Evolutionary conservation across 1,140 invertebrate genomes (phyloP), one percentile per base, ranked within the genome.

Genomic region (Pissodes strobi): DNA sequence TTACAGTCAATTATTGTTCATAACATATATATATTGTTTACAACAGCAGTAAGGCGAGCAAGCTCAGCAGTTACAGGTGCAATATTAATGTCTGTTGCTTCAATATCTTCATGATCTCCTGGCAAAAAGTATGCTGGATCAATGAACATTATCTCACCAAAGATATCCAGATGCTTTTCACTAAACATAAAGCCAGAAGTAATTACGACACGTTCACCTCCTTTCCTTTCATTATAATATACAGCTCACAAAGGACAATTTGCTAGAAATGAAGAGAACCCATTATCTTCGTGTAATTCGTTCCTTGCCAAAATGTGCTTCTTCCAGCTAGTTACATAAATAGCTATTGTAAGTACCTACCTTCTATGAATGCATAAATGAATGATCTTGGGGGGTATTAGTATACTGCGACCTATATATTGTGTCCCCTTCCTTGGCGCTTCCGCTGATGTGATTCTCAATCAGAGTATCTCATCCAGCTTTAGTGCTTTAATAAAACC

Each of bases 171-270:
- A 77, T 98, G 99, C 69, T 89, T 85, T 72, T 94, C 90, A 0
- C 87, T 83, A 64, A 91, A 87, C 71, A 92, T 85, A 74, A 88
- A 85, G 0, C 87, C 88, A 0, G 90, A 92, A n/a, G 91, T 91
- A 59, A 92, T 80, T 1, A 91, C 90, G 39, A 90, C 83, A 4
- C 93, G 80, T 79, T 90, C 91, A 9, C 90, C 90, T 75, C 81
- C 82, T 74, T 62, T 25, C 53, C 66, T 70, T 23, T 83, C 80
- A 38, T 85, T 84, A 22, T 80, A 83, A 75, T 91, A 94, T 71
- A 98, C 85, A 0, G 94, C 95, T 64, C 91, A 93, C 27, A 98
- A 81, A 0, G 97, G 95, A 71, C 96, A 83, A 79, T 95, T 95
- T 2, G 94, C 87, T 18, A 97, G 97, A 80, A 95, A 96, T 19